Conservation (phyloP, 64 coral and sea anemone species). For the Exaiptasia diaphana region DNA sequence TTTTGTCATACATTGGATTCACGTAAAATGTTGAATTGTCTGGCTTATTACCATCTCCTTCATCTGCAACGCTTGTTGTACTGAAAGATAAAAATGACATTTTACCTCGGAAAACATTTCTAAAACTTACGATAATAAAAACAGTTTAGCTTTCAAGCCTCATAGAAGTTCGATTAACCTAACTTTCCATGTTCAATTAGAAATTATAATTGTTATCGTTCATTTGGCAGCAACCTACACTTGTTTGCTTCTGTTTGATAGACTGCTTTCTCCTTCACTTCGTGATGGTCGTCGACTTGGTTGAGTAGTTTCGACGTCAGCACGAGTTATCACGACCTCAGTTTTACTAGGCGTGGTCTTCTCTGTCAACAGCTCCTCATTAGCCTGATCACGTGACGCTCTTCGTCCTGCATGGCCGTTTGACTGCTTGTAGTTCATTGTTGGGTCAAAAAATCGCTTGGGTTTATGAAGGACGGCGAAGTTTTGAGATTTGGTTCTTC, state of each 20-base stretch:
- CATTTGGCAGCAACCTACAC: too few species aligned
- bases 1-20: conserved; percentile 31
- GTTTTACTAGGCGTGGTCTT: not conserved
- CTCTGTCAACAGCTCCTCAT: not conserved
- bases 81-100: not conserved
- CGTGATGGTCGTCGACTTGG: too few species aligned
- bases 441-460: conserved; percentile 23
- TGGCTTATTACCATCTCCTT: conserved; percentile 9
- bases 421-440: not conserved
- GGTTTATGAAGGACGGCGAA: conserved; percentile 54
- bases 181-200: too few species aligned
- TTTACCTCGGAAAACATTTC: too few species aligned
- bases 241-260: too few species aligned
- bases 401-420: conserved; percentile 17
- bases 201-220: too few species aligned
- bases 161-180: too few species aligned
- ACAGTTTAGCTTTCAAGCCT: too few species aligned
- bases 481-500: conserved; percentile 47
- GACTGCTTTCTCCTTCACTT: too few species aligned
- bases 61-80: not conserved
- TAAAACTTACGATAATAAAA: too few species aligned
- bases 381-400: not conserved
- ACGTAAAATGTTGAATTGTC: conserved; percentile 27
- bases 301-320: conserved; percentile 28
- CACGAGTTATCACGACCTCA: conserved; percentile 35